Conservation (phyloP, 2,888 invertebrate genomes). For the Sphinx pinastri region DNA sequence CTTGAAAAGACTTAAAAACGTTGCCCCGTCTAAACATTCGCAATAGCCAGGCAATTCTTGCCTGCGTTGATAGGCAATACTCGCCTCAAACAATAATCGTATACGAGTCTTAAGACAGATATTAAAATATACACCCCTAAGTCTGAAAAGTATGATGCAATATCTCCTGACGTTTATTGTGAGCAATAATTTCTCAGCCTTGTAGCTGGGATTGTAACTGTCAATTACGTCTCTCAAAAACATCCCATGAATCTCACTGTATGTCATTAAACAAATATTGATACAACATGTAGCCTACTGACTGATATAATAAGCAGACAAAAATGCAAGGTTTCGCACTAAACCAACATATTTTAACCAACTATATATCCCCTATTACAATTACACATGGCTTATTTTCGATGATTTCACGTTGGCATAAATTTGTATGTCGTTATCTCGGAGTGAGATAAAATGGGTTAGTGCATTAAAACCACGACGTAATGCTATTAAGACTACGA, state of each 20-base stretch:
- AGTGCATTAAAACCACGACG: constrained; percentile 31
- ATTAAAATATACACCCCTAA: too few species aligned
- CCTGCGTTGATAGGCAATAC: too few species aligned
- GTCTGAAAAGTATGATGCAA: too few species aligned
- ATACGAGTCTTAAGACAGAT: too few species aligned
- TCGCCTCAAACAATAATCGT: too few species aligned
- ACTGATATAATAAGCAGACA: constrained; percentile 41
- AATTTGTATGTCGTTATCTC: constrained; percentile 32
- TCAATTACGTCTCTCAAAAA: constrained; percentile 11
- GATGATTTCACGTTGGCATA: not conserved
- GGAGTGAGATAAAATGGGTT: constrained; percentile 34
- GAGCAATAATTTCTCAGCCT: too few species aligned
- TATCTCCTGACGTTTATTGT: too few species aligned
- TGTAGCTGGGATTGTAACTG: not conserved
- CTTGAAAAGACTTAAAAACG: too few species aligned
- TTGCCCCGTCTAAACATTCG: too few species aligned
- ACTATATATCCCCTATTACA: not conserved
- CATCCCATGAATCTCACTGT: constrained; percentile 11
- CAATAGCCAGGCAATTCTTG: too few species aligned
- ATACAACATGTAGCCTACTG: constrained; percentile 39
- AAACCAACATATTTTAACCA: not conserved
- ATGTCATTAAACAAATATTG: constrained; percentile 40
- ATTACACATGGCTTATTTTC: not conserved
- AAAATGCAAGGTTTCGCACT: constrained; percentile 43
- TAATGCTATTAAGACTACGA: not conserved